Evolutionary conservation across 1,140 invertebrate genomes (phyloP).

Genomic region (Plectrocnemia conspersa): DNA sequence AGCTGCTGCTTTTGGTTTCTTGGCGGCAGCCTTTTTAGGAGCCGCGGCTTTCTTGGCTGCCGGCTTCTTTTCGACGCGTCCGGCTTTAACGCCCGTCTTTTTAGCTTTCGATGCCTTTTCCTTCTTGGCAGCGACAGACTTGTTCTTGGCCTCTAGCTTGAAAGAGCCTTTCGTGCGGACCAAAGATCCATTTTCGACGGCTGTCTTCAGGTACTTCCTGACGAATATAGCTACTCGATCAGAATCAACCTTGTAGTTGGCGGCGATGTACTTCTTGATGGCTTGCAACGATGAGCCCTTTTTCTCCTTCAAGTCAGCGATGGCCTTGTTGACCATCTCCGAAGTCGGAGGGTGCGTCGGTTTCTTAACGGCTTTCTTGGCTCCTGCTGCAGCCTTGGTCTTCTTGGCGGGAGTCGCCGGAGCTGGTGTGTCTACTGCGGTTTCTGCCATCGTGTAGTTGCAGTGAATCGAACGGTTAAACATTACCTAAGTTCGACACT

Average conservation of each 20-base stretch:
- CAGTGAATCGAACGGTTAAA: too few species aligned
- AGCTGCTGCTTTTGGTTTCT: too few species aligned
- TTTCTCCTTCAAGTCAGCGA: conserved; percentile 56
- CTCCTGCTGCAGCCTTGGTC: conserved; percentile 32
- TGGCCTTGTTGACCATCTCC: conserved; percentile 57
- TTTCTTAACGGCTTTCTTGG: conserved; percentile 46
- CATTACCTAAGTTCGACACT: too few species aligned
- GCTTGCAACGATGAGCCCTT: conserved; percentile 58
- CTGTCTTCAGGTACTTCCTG: conserved; percentile 56
- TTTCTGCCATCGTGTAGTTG: too few species aligned
- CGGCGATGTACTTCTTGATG: conserved; percentile 61
- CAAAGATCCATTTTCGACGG: conserved; percentile 52
- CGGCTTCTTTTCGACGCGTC: not conserved
- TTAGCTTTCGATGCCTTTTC: conserved; percentile 19
- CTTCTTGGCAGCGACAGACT: not conserved
- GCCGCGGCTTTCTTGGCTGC: conserved; percentile 25
- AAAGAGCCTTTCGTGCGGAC: conserved; percentile 61
- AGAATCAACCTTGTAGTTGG: conserved; percentile 55
- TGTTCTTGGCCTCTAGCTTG: conserved; percentile 46
- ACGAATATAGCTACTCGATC: conserved; percentile 59
- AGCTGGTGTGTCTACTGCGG: not conserved
- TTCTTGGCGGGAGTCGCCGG: conserved; percentile 17
- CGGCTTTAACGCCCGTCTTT: not conserved
- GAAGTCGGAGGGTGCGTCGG: conserved; percentile 50
- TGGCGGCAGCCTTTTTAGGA: conserved; percentile 12